These are phyloP conservation scores for Ibidorhyncha struthersii DNA, from an alignment of 2,113 vertebrate genomes.

Conservation along the genomic window DNA sequence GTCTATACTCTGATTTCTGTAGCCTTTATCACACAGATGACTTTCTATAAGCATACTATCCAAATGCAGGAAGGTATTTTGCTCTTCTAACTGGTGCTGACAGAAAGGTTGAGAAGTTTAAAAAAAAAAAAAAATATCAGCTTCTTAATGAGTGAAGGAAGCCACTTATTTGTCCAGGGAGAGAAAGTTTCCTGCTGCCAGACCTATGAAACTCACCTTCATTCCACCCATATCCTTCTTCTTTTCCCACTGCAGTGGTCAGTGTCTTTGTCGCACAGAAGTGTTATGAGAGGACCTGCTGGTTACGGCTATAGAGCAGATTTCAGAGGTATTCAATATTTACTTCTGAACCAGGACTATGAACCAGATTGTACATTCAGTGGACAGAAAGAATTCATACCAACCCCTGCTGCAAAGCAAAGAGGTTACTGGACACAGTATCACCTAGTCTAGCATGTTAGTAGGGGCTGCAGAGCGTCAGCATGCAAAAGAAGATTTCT, in stretches of 20 bases:
- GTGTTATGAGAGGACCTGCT: background rate
- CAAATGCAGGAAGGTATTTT: background rate
- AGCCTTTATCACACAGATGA: background rate
- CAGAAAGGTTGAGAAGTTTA: background rate
- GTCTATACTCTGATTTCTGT: background rate
- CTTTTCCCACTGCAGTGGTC: background rate
- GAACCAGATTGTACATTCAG: background rate
- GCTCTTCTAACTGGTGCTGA: background rate
- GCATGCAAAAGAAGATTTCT: background rate
- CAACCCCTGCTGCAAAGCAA: background rate
- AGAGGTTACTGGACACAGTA: background rate
- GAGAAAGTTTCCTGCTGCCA: background rate
- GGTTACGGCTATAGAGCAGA: background rate
- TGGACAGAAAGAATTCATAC: background rate
- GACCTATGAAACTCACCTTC: background rate
- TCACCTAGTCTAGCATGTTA: background rate
- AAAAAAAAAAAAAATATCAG: background rate
- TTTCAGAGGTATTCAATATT: background rate
- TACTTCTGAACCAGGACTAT: background rate
- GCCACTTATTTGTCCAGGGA: background rate
- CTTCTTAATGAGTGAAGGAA: background rate
- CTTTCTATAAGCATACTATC: background rate
- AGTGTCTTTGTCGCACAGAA: background rate
- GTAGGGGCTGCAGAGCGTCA: accelerated
- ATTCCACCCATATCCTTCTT: background rate